Percentiles rank a stretch among this genome's conserved stretches.
Evolutionary conservation across 1,140 invertebrate genomes (phyloP).

Genomic region (Drosophila lowei): DNA sequence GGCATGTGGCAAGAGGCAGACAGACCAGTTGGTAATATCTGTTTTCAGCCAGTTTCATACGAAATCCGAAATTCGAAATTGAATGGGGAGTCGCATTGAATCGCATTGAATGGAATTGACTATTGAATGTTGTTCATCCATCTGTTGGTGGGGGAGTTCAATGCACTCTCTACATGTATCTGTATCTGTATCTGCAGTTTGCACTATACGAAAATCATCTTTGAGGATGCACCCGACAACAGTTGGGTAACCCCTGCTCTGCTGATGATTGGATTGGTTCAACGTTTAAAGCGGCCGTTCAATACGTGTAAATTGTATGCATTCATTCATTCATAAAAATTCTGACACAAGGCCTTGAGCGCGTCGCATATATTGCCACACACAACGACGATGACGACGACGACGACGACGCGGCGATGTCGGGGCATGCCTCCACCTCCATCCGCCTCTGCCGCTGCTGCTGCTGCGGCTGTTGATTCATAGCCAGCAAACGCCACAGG

Average conservation of each 20-base stretch:
- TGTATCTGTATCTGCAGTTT: conserved; percentile 13
- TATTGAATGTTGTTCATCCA: conserved; percentile 47
- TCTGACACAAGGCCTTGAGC: conserved; percentile 62
- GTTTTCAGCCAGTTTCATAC: conserved; percentile 36
- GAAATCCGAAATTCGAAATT: conserved; percentile 29
- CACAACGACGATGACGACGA: conserved; percentile 7
- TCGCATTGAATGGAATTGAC: conserved; percentile 49
- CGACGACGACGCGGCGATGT: conserved; percentile 7
- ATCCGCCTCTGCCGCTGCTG: neutral
- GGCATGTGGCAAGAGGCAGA: neutral
- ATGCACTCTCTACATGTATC: conserved; percentile 18
- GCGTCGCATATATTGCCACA: conserved; percentile 25
- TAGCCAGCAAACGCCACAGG: conserved; percentile 28
- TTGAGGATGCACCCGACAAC: conserved; percentile 27
- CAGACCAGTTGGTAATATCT: conserved; percentile 55
- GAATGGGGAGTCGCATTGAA: conserved; percentile 1
- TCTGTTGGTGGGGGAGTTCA: conserved; percentile 35
- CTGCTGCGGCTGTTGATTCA: conserved; percentile 40
- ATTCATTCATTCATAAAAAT: conserved; percentile 66
- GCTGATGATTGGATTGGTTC: conserved; percentile 29
- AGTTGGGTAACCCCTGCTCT: conserved; percentile 1
- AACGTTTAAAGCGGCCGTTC: conserved; percentile 33
- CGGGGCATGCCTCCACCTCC: conserved; percentile 31
- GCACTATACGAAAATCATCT: conserved; percentile 34
- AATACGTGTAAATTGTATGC: conserved; percentile 57